Conservation (phyloP, 1,140 invertebrate genomes). For the Drosophila pectinifera region DNA sequence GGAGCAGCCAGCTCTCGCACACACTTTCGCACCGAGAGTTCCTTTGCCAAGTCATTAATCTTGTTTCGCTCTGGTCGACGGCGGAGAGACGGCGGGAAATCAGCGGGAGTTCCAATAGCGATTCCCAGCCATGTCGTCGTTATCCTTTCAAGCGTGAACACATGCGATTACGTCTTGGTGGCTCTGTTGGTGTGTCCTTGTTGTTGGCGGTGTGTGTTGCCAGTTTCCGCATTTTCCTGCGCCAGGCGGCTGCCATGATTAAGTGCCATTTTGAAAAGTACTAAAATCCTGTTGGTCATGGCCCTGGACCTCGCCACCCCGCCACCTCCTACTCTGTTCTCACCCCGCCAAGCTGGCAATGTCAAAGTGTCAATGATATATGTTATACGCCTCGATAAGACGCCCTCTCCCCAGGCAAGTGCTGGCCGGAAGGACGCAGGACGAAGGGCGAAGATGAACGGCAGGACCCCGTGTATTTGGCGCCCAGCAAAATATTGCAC, state of each 20-base stretch:
- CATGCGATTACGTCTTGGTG: constrained; percentile 81
- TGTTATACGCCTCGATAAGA: constrained; percentile 82
- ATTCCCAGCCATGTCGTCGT: constrained; percentile 66
- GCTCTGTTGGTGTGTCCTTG: constrained; percentile 61
- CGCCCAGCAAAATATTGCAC: constrained; percentile 60
- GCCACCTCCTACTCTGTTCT: not conserved
- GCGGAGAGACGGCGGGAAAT: constrained; percentile 18
- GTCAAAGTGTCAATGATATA: constrained; percentile 85
- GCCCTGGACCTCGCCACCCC: constrained; percentile 41
- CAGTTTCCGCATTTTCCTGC: constrained; percentile 82
- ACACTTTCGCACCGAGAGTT: constrained; percentile 42
- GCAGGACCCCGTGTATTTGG: constrained; percentile 5
- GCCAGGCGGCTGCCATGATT: constrained; percentile 83
- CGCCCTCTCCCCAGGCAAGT: constrained; percentile 28
- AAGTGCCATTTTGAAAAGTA: constrained; percentile 85
- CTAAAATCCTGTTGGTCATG: constrained; percentile 84
- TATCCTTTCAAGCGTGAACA: constrained; percentile 84
- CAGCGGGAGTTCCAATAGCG: constrained; percentile 39
- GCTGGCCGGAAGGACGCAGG: constrained; percentile 3
- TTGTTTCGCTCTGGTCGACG: constrained; percentile 79
- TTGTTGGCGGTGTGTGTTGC: constrained; percentile 62
- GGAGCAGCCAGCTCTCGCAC: constrained; percentile 35
- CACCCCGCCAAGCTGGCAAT: constrained; percentile 52
- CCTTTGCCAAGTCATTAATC: constrained; percentile 82
- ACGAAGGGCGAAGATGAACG: not conserved